phyloP scores from a whole-genome alignment of 2,113 vertebrate genomes.

The Bostrychus sinensis region DNA sequence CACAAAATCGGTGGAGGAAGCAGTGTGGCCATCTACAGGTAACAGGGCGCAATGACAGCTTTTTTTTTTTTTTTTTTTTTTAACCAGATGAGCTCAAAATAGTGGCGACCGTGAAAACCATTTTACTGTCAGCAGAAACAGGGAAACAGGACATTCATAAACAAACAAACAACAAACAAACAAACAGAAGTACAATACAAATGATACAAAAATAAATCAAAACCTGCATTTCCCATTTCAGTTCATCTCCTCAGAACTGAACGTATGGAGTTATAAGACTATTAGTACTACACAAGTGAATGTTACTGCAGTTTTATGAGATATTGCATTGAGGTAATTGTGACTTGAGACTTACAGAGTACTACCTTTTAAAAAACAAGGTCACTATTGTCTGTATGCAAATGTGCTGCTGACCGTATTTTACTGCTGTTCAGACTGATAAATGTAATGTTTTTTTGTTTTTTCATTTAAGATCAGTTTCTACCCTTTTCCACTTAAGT shows the following conservation, averaged over 20 bases:
- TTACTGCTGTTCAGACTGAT: background rate
- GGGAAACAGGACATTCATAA: background rate
- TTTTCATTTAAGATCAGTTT: background rate
- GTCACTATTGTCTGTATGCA: background rate
- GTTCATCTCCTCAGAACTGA: background rate
- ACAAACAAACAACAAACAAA: background rate
- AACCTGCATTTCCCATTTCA: background rate
- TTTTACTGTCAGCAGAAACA: background rate
- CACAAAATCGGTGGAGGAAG: background rate
- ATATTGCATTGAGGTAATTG: slow-evolving; percentile 1
- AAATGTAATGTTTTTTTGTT: background rate
- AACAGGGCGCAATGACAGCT: background rate
- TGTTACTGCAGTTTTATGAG: background rate
- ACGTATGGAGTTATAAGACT: background rate
- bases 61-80: no score
- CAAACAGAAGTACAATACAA: slow-evolving; percentile 1
- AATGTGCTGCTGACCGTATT: background rate
- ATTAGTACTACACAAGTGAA: background rate
- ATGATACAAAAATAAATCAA: background rate
- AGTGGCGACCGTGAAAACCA: slow-evolving; percentile 2
- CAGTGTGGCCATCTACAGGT: background rate
- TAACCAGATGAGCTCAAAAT: no score
- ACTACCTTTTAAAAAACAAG: background rate
- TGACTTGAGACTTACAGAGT: background rate
- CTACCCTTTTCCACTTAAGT: no score